Evolutionary conservation across 2,888 invertebrate species (phyloP).

Genomic region (Palloptera scutellata): DNA sequence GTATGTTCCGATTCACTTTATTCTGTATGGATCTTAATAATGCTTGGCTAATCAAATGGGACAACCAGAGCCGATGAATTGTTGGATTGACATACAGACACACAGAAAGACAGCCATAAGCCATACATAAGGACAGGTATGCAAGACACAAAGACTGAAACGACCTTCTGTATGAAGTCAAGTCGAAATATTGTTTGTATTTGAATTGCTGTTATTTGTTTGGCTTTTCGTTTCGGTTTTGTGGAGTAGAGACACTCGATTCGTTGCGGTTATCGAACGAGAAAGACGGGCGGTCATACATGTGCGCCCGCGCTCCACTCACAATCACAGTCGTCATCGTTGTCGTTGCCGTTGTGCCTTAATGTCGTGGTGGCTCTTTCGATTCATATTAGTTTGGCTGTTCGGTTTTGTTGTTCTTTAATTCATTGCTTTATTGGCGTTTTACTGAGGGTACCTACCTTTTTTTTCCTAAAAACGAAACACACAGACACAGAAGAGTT

Average conservation of each 20-base stretch:
- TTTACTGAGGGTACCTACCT: background rate
- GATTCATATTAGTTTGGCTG: conserved; percentile 46
- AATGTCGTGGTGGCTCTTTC: too few species aligned
- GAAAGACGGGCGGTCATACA: conserved; percentile 44
- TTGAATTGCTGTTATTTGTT: conserved; percentile 19
- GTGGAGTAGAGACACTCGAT: conserved; percentile 37
- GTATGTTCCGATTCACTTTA: too few species aligned
- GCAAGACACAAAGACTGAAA: conserved; percentile 3
- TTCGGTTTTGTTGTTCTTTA: conserved; percentile 34
- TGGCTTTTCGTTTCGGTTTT: conserved; percentile 32
- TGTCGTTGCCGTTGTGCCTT: too few species aligned
- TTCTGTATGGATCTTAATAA: conserved; percentile 31
- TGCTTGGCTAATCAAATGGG: conserved; percentile 42
- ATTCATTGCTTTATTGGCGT: conserved; percentile 30
- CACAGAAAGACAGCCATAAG: background rate
- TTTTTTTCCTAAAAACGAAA: background rate
- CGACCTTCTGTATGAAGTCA: too few species aligned
- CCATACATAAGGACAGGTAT: background rate
- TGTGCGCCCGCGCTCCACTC: conserved; percentile 40
- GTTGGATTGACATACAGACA: conserved; percentile 16
- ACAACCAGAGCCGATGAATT: conserved; percentile 36
- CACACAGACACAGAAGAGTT: background rate
- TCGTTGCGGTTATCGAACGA: conserved; percentile 49
- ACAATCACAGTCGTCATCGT: conserved; percentile 10
- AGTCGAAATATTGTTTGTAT: conserved; percentile 9